Percentiles rank a stretch among this genome's conserved stretches.
Conservation (phyloP, 2,113 vertebrate genomes). For the Edolisoma coerulescens region DNA sequence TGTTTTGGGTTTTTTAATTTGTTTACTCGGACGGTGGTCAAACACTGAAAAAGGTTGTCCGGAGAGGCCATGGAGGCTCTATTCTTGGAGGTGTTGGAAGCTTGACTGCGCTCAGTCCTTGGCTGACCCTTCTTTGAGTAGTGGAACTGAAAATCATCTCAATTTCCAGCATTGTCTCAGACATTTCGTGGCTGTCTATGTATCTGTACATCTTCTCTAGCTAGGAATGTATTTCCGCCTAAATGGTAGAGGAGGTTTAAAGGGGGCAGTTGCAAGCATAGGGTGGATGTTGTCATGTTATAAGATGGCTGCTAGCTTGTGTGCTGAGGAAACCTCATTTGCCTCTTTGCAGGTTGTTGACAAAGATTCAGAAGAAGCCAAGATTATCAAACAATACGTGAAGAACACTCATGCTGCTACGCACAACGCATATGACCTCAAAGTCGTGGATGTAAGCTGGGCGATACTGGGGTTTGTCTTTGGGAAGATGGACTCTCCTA, state of each 20-base stretch:
- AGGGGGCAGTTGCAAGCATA: background rate
- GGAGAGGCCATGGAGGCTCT: background rate
- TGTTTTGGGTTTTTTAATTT: background rate
- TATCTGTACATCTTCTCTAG: background rate
- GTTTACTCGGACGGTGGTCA: background rate
- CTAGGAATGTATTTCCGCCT: background rate
- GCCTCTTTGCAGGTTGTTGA: conserved; percentile 86
- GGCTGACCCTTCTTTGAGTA: background rate
- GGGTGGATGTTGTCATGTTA: background rate
- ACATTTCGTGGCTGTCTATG: background rate
- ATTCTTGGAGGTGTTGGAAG: background rate
- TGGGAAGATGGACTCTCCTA: background rate
- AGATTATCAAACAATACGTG: conserved; percentile 88
- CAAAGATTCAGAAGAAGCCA: conserved; percentile 85
- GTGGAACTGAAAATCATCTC: background rate
- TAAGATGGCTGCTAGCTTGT: background rate
- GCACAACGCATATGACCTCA: conserved; percentile 92
- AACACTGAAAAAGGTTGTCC: background rate
- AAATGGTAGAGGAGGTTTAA: background rate
- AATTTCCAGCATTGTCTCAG: background rate
- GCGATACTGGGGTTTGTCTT: background rate
- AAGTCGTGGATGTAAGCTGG: conserved; percentile 88
- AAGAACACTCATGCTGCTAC: conserved; percentile 97
- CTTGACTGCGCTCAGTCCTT: background rate
- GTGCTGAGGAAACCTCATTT: background rate